Evolutionary conservation across 2,797 vertebrate genomes (phyloP).

Genomic region (Cuniculus paca): DNA sequence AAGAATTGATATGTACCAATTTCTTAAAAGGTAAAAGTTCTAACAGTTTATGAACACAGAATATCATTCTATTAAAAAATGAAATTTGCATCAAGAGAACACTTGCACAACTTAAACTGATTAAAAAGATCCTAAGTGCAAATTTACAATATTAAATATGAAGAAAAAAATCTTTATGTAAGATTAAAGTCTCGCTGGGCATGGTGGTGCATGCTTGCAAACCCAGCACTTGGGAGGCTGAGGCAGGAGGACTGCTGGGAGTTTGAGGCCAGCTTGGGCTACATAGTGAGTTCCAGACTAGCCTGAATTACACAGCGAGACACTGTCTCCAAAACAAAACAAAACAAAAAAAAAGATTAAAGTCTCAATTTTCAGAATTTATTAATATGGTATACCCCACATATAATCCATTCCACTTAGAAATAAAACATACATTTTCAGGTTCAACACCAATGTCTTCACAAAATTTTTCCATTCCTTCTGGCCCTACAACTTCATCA

Average conservation of each 20-base stretch:
- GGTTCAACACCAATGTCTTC: slow-evolving; percentile 96
- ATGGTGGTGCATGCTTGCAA: neutral
- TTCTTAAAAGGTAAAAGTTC: slow-evolving; percentile 65
- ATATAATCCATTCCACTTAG: slow-evolving; percentile 43
- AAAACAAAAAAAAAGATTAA: neutral
- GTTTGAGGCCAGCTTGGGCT: neutral
- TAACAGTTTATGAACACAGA: slow-evolving; percentile 61
- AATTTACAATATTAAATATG: slow-evolving; percentile 59
- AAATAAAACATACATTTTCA: slow-evolving; percentile 92
- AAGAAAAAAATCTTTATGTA: slow-evolving; percentile 64
- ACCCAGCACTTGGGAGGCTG: neutral
- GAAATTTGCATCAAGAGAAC: slow-evolving; percentile 55
- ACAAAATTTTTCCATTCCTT: slow-evolving; percentile 97
- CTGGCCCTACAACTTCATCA: slow-evolving; percentile 94
- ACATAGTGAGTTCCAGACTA: neutral
- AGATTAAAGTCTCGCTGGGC: slow-evolving; percentile 2
- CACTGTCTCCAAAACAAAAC: neutral
- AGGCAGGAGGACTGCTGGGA: neutral
- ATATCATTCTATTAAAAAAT: slow-evolving; percentile 56
- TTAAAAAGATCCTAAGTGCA: slow-evolving; percentile 60
- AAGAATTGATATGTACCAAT: slow-evolving; percentile 63
- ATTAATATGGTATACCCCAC: slow-evolving; percentile 68
- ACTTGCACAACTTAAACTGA: slow-evolving; percentile 42
- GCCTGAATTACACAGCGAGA: neutral
- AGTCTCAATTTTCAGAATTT: slow-evolving; percentile 59